Evolutionary conservation across 2,113 vertebrate species (phyloP).

Genomic region (Heptranchias perlo): DNA sequence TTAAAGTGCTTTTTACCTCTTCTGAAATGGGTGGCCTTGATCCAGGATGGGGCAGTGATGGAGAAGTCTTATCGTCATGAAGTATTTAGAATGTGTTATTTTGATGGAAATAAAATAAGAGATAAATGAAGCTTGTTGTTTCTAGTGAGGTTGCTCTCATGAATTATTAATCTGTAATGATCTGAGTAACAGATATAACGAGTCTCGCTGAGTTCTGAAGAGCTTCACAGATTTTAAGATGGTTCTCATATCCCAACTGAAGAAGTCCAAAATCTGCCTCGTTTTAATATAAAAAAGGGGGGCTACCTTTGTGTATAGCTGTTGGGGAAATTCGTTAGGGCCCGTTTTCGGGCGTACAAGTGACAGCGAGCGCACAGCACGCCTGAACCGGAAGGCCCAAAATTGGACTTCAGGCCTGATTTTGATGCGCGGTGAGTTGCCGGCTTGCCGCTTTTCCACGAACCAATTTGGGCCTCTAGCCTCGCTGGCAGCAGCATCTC

Average conservation of each 20-base stretch:
- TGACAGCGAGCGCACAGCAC: neutral
- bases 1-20: conserved; percentile 16
- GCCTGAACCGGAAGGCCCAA: neutral
- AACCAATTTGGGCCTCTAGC: too few species aligned
- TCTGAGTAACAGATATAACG: neutral
- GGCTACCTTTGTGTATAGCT: neutral
- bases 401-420: neutral
- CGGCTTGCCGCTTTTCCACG: too few species aligned
- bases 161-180: conserved; percentile 18
- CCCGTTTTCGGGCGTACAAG: neutral
- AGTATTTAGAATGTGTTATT: conserved; percentile 3
- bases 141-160: neutral
- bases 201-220: neutral
- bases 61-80: neutral
- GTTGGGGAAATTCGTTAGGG: neutral
- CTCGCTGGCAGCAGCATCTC: too few species aligned
- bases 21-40: neutral
- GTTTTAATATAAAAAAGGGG: neutral
- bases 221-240: conserved; percentile 15
- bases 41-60: neutral
- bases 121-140: conserved; percentile 25
- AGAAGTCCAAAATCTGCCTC: neutral
- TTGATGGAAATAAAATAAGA: neutral
- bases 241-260: neutral
- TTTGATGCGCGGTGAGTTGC: too few species aligned